A percentile compares a stretch with the other conserved stretches of the same genome.
These are phyloP conservation scores for Lycophotia porphyrea DNA, from an alignment of 2,888 invertebrate species.

Conservation along the genomic window DNA sequence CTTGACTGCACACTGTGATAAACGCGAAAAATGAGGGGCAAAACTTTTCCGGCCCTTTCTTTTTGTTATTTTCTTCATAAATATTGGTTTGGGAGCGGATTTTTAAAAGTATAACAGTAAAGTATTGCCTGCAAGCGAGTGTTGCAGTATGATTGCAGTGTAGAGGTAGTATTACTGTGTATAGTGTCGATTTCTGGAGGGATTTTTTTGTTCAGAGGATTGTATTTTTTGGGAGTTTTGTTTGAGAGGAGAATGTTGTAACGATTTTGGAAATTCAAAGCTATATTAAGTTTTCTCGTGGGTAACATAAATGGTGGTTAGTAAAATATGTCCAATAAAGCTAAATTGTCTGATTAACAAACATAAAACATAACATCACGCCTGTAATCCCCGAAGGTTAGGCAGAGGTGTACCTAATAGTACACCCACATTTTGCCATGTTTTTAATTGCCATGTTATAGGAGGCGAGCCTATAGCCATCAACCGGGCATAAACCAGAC, in stretches of 20 bases:
- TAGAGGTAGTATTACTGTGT: conserved; percentile 28
- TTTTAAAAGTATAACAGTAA: conserved; percentile 66
- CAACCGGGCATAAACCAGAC: not conserved
- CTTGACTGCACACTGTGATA: conserved; percentile 61
- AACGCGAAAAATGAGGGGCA: conserved; percentile 50
- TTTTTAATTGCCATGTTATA: too few relatives aligned
- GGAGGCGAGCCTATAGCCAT: not conserved
- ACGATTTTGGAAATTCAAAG: not conserved
- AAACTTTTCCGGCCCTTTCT: conserved; percentile 18
- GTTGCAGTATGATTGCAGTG: conserved; percentile 65
- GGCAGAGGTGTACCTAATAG: not conserved
- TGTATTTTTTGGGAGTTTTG: not conserved
- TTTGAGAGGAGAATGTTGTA: not conserved
- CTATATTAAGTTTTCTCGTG: not conserved
- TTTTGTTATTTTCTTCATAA: conserved; percentile 66
- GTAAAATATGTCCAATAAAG: not conserved
- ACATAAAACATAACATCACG: too few relatives aligned
- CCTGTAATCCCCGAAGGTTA: not conserved
- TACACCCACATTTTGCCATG: too few relatives aligned
- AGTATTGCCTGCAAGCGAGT: conserved; percentile 65
- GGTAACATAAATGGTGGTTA: not conserved
- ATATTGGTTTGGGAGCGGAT: conserved; percentile 64
- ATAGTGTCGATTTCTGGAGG: conserved; percentile 23
- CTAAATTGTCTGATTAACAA: too few relatives aligned
- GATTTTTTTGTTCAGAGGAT: conserved; percentile 43